A percentile compares a stretch with the other conserved stretches of the same genome.
phyloP scores from a whole-genome alignment of 2,888 invertebrate species.

The Acheta domesticus region DNA sequence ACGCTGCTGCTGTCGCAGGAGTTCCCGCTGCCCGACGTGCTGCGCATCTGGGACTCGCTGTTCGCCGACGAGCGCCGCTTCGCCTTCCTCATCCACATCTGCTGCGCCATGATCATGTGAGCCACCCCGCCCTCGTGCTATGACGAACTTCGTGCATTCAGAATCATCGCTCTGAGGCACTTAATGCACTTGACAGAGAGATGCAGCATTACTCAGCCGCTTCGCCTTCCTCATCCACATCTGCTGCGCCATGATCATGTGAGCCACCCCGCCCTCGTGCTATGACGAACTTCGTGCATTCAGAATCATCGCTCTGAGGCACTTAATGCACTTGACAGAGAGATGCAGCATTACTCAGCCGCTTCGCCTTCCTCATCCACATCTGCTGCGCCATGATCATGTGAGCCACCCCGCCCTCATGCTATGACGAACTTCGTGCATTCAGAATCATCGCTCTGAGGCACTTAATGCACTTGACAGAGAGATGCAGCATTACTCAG shows the following conservation, averaged over 20 bases:
- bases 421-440: too few species aligned
- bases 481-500: too few species aligned
- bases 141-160: background rate
- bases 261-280: conserved; percentile 51
- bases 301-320: background rate
- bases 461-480: conserved; percentile 18
- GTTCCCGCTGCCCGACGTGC: conserved; percentile 94
- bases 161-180: background rate
- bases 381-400: conserved; percentile 97
- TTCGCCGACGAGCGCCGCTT: conserved; percentile 89
- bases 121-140: conserved; percentile 48
- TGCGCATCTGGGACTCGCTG: conserved; percentile 95
- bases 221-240: conserved; percentile 89
- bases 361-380: conserved; percentile 87
- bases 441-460: background rate
- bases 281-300: background rate
- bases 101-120: conserved; percentile 97
- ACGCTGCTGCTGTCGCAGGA: conserved; percentile 94
- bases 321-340: too few species aligned
- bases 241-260: conserved; percentile 98
- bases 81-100: conserved; percentile 85
- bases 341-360: too few species aligned
- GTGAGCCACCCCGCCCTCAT: conserved; percentile 58
- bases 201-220: too few species aligned
- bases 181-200: background rate